Evolutionary conservation across 2,888 invertebrate genomes (phyloP).

Genomic region (Poecilus cupreus): DNA sequence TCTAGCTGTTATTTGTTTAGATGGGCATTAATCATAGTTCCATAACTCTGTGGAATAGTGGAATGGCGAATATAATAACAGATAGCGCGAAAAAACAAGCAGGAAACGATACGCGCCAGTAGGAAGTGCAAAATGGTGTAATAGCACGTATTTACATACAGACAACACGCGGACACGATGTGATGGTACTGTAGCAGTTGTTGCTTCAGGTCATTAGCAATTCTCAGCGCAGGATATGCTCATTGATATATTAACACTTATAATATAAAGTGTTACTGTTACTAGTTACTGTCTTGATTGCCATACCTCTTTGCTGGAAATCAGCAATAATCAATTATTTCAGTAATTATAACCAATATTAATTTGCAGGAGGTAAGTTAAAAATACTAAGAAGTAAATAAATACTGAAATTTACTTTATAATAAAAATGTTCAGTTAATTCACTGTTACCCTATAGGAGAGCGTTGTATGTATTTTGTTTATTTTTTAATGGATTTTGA

Average conservation of each 20-base stretch:
- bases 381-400: too few relatives aligned
- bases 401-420: too few relatives aligned
- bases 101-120: slow-evolving; percentile 49
- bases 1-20: slow-evolving; percentile 16
- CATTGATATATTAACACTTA: slow-evolving; percentile 20
- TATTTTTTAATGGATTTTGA: too few relatives aligned
- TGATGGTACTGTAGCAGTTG: background rate
- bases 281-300: background rate
- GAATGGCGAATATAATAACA: slow-evolving; percentile 38
- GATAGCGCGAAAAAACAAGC: slow-evolving; percentile 15
- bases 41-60: background rate
- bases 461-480: too few relatives aligned
- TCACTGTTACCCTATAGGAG: too few relatives aligned
- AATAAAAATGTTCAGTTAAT: too few relatives aligned
- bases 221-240: slow-evolving; percentile 10
- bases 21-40: slow-evolving; percentile 33
- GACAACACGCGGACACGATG: background rate
- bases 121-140: slow-evolving; percentile 57
- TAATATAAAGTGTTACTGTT: background rate
- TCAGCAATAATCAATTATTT: too few relatives aligned
- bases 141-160: slow-evolving; percentile 16
- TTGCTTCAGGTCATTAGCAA: slow-evolving; percentile 51
- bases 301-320: too few relatives aligned
- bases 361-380: too few relatives aligned
- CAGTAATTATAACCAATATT: too few relatives aligned